Conservation (phyloP, 2,888 invertebrate genomes). For the Tribolium freemani region DNA sequence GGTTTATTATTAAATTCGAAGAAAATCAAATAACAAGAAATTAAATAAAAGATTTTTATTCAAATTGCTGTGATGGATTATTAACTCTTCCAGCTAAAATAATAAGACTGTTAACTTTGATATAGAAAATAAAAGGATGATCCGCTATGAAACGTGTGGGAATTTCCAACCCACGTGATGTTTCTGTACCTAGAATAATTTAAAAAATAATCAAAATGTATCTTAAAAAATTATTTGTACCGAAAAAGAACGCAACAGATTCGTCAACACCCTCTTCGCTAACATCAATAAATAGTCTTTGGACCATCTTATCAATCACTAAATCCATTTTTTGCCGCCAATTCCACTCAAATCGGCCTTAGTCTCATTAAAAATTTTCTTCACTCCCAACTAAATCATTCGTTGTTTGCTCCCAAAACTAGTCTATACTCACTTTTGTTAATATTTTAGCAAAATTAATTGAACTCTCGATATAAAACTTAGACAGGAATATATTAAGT, state of each 20-base stretch:
- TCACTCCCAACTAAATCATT: constrained; percentile 4
- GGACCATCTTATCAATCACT: background rate
- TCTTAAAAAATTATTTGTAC: background rate
- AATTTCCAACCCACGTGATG: background rate
- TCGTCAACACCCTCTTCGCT: background rate
- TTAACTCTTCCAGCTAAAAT: background rate
- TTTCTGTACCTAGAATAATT: background rate
- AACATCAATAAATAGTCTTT: constrained; percentile 10
- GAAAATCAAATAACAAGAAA: no score
- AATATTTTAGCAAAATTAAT: background rate
- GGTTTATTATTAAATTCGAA: no score
- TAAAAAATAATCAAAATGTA: background rate
- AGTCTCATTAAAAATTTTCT: background rate
- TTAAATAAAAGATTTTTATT: no score
- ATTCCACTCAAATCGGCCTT: constrained; percentile 25
- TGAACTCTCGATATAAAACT: background rate
- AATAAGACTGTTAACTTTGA: constrained; percentile 1
- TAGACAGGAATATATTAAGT: constrained; percentile 2
- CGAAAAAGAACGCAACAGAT: no score
- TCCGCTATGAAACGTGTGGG: constrained; percentile 41
- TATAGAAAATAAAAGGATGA: constrained; percentile 47
- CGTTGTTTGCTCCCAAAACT: no score
- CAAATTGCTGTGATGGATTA: no score
- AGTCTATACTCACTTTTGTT: no score
- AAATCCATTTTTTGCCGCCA: constrained; percentile 7